phyloP scores from a whole-genome alignment of 2,888 invertebrate genomes.

The Ecliptopera silaceata region DNA sequence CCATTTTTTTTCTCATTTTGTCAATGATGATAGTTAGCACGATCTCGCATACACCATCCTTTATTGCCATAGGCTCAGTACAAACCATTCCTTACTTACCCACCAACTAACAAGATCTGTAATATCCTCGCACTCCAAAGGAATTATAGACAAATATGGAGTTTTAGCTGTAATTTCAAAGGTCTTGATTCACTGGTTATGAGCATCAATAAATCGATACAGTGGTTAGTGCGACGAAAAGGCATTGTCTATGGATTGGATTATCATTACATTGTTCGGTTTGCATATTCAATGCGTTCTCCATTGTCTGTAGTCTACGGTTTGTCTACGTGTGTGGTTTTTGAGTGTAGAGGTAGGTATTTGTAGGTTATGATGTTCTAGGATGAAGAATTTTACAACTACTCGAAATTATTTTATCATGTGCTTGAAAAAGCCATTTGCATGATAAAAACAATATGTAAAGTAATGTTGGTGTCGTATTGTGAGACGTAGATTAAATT shows the following conservation, averaged over 20 bases:
- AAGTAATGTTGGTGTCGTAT: too few relatives aligned
- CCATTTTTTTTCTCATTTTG: neutral
- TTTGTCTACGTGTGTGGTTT: conserved; percentile 70
- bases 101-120: conserved; percentile 38
- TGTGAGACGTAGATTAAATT: too few relatives aligned
- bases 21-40: neutral
- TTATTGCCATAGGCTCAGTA: conserved; percentile 65
- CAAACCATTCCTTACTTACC: conserved; percentile 54
- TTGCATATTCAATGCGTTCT: conserved; percentile 79
- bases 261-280: conserved; percentile 79
- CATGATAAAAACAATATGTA: too few relatives aligned
- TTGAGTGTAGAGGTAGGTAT: conserved; percentile 3
- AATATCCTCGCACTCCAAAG: conserved; percentile 29
- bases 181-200: conserved; percentile 49
- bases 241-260: conserved; percentile 72
- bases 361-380: neutral
- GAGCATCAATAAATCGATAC: conserved; percentile 75
- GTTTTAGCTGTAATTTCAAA: conserved; percentile 41
- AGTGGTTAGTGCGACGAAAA: conserved; percentile 80
- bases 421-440: too few relatives aligned
- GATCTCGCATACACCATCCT: conserved; percentile 8
- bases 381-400: neutral
- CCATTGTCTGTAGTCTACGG: conserved; percentile 75
- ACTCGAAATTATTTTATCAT: too few relatives aligned
- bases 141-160: conserved; percentile 28